A percentile compares a stretch with the other conserved stretches of the same genome.
Conservation (phyloP, 2,888 invertebrate genomes). For the Crocallis elinguaria region DNA sequence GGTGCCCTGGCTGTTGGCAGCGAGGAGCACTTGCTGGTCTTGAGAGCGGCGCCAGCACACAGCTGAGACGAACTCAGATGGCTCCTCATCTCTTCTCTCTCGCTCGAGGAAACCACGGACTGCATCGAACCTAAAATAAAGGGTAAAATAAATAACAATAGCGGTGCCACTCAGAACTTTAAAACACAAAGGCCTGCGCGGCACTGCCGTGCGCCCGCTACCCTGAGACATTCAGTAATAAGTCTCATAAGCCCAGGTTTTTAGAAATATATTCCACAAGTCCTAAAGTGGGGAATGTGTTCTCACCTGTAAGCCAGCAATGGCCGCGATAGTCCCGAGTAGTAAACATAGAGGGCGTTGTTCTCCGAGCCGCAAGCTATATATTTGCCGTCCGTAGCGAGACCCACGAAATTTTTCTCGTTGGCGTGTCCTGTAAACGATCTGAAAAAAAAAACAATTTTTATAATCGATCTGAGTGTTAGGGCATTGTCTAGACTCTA, state of each 20-base stretch:
- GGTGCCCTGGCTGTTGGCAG: constrained; percentile 96
- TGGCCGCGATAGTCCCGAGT: constrained; percentile 94
- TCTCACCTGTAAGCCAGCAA: constrained; percentile 91
- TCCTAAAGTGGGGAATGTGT: too few relatives aligned
- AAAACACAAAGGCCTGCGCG: too few relatives aligned
- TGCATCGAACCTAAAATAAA: constrained; percentile 89
- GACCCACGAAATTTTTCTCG: constrained; percentile 97
- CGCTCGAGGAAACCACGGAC: constrained; percentile 90
- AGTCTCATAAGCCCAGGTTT: too few relatives aligned
- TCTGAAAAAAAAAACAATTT: constrained; percentile 49
- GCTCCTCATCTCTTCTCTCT: constrained; percentile 93
- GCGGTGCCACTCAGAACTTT: too few relatives aligned
- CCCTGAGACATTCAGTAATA: too few relatives aligned
- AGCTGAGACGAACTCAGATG: constrained; percentile 97
- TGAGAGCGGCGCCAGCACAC: constrained; percentile 96
- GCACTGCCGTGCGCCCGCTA: too few relatives aligned
- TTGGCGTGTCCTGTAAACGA: constrained; percentile 97
- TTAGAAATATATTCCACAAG: too few relatives aligned
- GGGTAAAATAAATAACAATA: too few relatives aligned
- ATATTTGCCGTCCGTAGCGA: constrained; percentile 95
- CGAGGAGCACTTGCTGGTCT: constrained; percentile 90
- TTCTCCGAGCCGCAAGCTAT: constrained; percentile 98
- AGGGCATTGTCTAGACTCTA: too few relatives aligned
- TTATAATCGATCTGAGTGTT: too few relatives aligned
- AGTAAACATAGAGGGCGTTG: constrained; percentile 96